Evolutionary conservation across 1,140 invertebrate species (phyloP).

Genomic region (Trichomalopsis sarcophagae): DNA sequence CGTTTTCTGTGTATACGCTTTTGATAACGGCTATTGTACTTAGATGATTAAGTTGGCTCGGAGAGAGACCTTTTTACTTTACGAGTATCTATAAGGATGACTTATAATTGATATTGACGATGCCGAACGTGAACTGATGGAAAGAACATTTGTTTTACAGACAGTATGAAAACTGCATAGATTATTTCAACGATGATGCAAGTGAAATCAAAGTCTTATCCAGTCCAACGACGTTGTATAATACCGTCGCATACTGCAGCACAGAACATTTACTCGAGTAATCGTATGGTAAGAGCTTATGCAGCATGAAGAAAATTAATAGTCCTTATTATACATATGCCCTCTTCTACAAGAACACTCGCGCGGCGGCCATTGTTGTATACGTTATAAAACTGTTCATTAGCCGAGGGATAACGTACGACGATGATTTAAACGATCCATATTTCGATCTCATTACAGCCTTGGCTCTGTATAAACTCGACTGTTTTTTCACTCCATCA

Average conservation of each 20-base stretch:
- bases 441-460: slow-evolving; percentile 37
- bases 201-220: not conserved
- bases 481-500: no score
- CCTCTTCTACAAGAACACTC: not conserved
- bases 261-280: slow-evolving; percentile 6
- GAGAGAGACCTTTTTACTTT: no score
- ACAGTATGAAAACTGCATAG: no score
- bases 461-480: not conserved
- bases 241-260: not conserved
- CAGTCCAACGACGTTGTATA: not conserved
- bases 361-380: not conserved
- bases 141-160: no score
- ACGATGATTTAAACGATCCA: slow-evolving; percentile 18
- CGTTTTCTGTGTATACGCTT: not conserved
- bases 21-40: not conserved
- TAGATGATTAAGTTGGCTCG: no score
- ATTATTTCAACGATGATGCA: no score
- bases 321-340: not conserved
- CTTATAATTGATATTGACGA: no score
- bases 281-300: not conserved
- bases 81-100: no score
- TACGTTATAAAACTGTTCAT: slow-evolving; percentile 12
- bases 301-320: slow-evolving; percentile 19
- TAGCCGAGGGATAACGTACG: not conserved
- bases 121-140: no score